phyloP scores from a whole-genome alignment of 1,140 invertebrate species.

The Bombyx mandarina region DNA sequence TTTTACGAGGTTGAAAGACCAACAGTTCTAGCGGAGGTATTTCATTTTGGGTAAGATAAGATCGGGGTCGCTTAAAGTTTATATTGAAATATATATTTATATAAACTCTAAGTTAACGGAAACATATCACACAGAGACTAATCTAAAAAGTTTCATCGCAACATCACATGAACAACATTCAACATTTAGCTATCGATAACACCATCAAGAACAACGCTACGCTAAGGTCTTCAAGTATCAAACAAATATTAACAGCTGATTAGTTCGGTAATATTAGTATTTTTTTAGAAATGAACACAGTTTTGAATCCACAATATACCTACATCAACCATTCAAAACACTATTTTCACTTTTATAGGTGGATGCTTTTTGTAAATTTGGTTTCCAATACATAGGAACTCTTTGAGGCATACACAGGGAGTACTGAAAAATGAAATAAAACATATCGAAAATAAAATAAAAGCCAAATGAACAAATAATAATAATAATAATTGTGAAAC shows the following conservation, averaged over 20 bases:
- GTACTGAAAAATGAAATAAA: conserved; percentile 64
- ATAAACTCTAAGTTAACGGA: conserved; percentile 42
- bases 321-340: conserved; percentile 69
- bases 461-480: conserved; percentile 46
- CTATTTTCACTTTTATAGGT: conserved; percentile 69
- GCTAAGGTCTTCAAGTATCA: conserved; percentile 29
- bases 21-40: conserved; percentile 14
- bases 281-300: conserved; percentile 36
- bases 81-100: conserved; percentile 23
- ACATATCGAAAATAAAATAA: conserved; percentile 63
- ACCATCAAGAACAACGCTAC: conserved; percentile 62
- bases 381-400: conserved; percentile 69
- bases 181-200: conserved; percentile 62
- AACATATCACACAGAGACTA: conserved; percentile 61
- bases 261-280: conserved; percentile 9
- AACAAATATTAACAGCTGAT: too few species aligned
- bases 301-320: conserved; percentile 47
- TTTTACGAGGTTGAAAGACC: background rate
- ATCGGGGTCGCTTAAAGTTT: conserved; percentile 34
- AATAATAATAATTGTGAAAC: background rate
- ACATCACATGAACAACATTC: conserved; percentile 67
- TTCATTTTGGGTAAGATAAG: background rate
- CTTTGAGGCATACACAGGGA: conserved; percentile 71
- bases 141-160: conserved; percentile 56
- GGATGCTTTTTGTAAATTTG: conserved; percentile 67